Conservation (phyloP, 1,140 invertebrate species). For the Oncopodura yosiiana region DNA sequence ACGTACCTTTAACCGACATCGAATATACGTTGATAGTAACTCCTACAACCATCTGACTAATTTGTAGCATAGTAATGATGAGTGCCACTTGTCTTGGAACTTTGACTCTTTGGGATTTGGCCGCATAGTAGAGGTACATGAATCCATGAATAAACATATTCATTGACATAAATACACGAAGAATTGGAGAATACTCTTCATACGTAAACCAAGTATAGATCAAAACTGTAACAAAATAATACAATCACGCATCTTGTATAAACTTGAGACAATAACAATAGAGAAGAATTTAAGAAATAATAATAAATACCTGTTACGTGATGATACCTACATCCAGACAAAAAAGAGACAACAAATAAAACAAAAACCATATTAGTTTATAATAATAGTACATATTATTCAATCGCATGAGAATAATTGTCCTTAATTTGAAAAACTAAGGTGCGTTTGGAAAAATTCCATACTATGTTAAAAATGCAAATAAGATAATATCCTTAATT, state of each 20-base stretch:
- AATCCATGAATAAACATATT: constrained; percentile 46
- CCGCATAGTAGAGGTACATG: constrained; percentile 47
- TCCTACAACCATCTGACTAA: constrained; percentile 82
- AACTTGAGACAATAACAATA: no score
- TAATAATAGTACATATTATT: no score
- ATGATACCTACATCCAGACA: constrained; percentile 23
- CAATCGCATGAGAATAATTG: no score
- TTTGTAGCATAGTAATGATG: constrained; percentile 82
- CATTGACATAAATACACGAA: constrained; percentile 47
- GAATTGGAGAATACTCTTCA: constrained; percentile 41
- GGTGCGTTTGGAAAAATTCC: no score
- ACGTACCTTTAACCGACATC: constrained; percentile 30
- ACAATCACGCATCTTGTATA: no score
- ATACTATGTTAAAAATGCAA: no score
- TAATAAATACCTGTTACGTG: no score
- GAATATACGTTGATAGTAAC: constrained; percentile 34
- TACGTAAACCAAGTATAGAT: constrained; percentile 48
- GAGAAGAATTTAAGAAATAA: no score
- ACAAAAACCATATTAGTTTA: no score
- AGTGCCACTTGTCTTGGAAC: constrained; percentile 51
- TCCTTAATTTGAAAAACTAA: no score
- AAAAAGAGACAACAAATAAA: no score
- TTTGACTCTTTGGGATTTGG: constrained; percentile 25
- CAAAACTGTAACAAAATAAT: constrained; percentile 38
- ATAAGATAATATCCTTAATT: no score